Base-by-base conservation (phyloP, 2,113 vertebrate genomes). In the Neopipo cinnamomea region DNA sequence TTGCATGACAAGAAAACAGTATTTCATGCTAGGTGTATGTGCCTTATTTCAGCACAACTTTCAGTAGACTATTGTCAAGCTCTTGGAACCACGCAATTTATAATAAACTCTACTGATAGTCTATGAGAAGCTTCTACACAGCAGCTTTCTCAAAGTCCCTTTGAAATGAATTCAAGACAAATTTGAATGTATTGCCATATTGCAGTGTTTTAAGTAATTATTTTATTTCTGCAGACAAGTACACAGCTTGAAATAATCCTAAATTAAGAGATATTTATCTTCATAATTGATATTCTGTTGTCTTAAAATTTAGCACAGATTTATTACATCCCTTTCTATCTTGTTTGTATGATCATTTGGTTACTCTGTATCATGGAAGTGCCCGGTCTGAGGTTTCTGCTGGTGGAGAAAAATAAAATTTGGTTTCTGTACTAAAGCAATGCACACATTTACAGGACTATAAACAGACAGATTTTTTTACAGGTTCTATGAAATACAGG, bases 121-220 rank as follows among this genome's bases (percentile, higher is more conserved):
- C 23, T 50, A 9, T 53, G n/a, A 50, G 18, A 27, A 0, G 0
- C 5, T 81, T 77, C 30, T 24, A 28, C 2, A 1, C 46, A 78
- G 23, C 20, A 84, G 23, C 4, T 74, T 87, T 71, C 50, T 81
- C 47, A 61, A 87, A 89, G 14, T 31, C 7, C 23, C 25, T 94
- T 56, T 61, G 11, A 75, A 41, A 11, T 49, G 9, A 93, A 68
- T 37, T 49, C n/a, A 8, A 75, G 35, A 68, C 20, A 73, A 82
- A 90, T 73, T 28, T 61, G 19, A 89, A 76, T 37, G 5, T 37
- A 20, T n/a, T 82, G 20, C 27, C 23, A 21, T 52, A 76, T 25
- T 68, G 49, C 23, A 47, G 1, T 19, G 14, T 30, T 68, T 46
- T 42, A 77, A 46, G 22, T 12, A 37, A 2, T 3, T 10, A 30